Evolutionary conservation across 2,113 vertebrate genomes (phyloP), one percentile per base, ranked within the genome.

Genomic region (Malurus cyaneus): DNA sequence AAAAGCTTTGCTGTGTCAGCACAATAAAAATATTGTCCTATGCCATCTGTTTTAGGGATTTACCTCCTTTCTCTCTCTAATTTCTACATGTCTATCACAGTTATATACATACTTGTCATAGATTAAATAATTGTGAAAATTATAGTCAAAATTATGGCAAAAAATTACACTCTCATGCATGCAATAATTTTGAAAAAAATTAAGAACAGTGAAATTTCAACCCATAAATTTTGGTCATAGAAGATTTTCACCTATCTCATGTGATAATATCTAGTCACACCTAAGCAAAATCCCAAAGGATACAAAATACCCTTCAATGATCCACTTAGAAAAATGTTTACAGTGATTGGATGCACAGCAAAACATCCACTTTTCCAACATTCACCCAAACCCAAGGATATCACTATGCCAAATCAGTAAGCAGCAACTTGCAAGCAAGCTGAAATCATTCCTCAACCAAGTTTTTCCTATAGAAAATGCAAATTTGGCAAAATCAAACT

Each of bases 91-190:
- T 50, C 19, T 50, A 11, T n/a, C n/a, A 41, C 19, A 80, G 31
- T n/a, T 20, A 72, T 0, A 79, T 3, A 15, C 9, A 20, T 12
- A 21, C 18, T 39, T 39, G 12, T 23, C 26, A 61, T 9, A 64
- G 3, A 23, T 28, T 1, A 76, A 92, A 10, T n/a, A 52, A 80
- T 66, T 86, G 36, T 53, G 76, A 26, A 74, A 77, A 69, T 69
- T 49, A n/a, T 20, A 60, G 11, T 18, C 28, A 76, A 47, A 82
- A 47, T 26, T 18, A 41, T 2, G 36, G 41, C 19, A 76, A 74
- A 42, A 15, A 47, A 18, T 74, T 20, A 39, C 0, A 2, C 28
- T 74, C 23, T 21, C 44, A 41, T 11, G 44, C 0, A 2, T 2
- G 7, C 34, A 89, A 6, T 20, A 60, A 67, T 54, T 73, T n/a